Base-by-base conservation (phyloP, 2,113 vertebrate species). In the Corythoichthys intestinalis region DNA sequence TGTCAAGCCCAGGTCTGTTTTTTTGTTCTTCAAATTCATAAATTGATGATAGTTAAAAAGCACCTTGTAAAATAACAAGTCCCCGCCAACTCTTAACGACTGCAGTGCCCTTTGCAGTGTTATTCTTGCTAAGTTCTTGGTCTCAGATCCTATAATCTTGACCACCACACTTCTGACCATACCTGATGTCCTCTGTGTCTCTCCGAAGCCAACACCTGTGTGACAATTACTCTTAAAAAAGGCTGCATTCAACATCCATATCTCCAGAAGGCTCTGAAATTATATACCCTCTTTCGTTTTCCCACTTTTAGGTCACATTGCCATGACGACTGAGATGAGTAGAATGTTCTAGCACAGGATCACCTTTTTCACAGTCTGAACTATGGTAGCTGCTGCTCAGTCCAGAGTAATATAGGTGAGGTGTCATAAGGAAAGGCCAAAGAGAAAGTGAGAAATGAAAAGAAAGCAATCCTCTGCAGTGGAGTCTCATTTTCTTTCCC, bases 261-360 rank as follows among this genome's bases (percentile, higher is more conserved):
- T 58, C 10, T 58, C 56, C 28, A 37, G 56, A 14, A 57, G 56
- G 34, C 12, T 5, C 6, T 37, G 56, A 12, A 58, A 13, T 58
- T 6, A 13, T 37, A 58, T 58, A 35, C 13, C 34, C 11, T 7
- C 34, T 37, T 58, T 37, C 56, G 2, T 44, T 66, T 58, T 66
- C 53, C 20, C 15, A 3, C 71, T 69, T 72, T 11, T 82, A 86
- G 87, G 84, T 84, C 85, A 77, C 9, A 93, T 95, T 95, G 88
- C 91, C 88, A 94, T 95, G 91, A 92, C 86, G 91, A 94, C 93
- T 75, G 89, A 91, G 92, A 79, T 89, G 92, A 80, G 67, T 39
- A 65, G 88, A 91, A 90, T 87, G 79, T 91, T 91, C 87, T 89
- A 85, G 90, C 90, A 92, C 75, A 47, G 88, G 91, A 92, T 95